Evolutionary conservation across 2,888 invertebrate species (phyloP).

Genomic region (Anorthoa munda): DNA sequence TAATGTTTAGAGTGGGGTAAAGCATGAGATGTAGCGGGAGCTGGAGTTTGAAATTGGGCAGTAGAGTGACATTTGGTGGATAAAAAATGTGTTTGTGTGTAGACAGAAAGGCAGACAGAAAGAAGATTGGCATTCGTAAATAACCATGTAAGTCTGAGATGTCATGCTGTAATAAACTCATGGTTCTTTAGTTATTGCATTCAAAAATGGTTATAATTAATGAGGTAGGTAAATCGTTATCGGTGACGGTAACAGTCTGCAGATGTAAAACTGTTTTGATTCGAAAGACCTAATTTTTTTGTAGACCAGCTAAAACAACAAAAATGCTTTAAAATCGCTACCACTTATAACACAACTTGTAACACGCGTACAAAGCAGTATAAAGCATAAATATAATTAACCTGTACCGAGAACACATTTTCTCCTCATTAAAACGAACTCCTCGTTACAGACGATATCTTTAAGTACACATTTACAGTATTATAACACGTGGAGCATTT

Average conservation of each 20-base stretch:
- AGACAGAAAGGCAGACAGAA: background rate
- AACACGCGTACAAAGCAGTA: slow-evolving; percentile 48
- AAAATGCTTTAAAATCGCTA: slow-evolving; percentile 40
- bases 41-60: background rate
- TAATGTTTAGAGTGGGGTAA: slow-evolving; percentile 49
- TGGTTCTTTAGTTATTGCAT: too few species aligned
- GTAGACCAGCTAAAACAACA: too few species aligned
- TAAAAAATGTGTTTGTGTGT: background rate
- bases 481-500: slow-evolving; percentile 27
- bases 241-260: too few species aligned
- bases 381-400: slow-evolving; percentile 67
- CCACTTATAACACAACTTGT: background rate
- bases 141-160: too few species aligned
- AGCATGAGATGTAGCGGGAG: slow-evolving; percentile 6
- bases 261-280: too few species aligned
- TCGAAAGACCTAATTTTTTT: too few species aligned
- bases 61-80: too few species aligned
- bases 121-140: too few species aligned
- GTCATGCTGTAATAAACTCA: too few species aligned
- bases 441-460: slow-evolving; percentile 37
- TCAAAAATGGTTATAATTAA: too few species aligned
- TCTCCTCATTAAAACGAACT: slow-evolving; percentile 56
- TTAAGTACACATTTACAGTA: slow-evolving; percentile 12
- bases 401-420: slow-evolving; percentile 60
- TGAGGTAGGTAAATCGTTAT: too few species aligned